Evolutionary conservation across 1,140 invertebrate genomes (phyloP), one percentile per base, ranked within the genome.

Genomic region (Lordiphosa collinella): DNA sequence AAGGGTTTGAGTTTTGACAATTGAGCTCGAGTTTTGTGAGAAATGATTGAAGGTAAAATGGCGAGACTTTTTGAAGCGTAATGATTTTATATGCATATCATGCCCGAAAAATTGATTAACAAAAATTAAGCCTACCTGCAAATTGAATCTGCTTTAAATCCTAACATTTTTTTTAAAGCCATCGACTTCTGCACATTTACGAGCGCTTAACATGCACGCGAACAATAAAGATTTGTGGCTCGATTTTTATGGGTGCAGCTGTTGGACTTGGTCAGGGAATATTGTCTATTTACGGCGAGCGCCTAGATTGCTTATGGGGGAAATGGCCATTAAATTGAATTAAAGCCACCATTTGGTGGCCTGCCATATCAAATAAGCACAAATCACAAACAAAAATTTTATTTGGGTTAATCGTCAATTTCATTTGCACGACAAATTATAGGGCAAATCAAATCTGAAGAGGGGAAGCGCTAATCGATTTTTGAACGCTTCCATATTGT

Each of bases 391-490:
- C n/a, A 14, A 13, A 14, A 13, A 44, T 29, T 4, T 44, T 67
- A 35, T 63, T 64, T 67, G 34, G 43, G 37, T 67, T 67, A 74
- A 74, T 74, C 59, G 64, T 29, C 46, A 40, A 48, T 48, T 48
- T 48, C 13, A 48, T 50, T 50, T 50, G 32, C 25, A 6, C 41
- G 18, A 47, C 43, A 32, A 53, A 71, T 68, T 55, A 76, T 41
- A 58, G 37, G 60, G 12, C 61, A 65, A 53, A 52, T 67, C 55
- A 57, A 59, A 78, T 73, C 34, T 50, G 37, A 57, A 66, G 50
- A 38, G 13, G 29, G 25, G 2, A 7, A 9, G 63, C 65, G 56
- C 51, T 80, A 75, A 80, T 80, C 76, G 76, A 80, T 80, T 82
- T 80, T 52, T 63, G 69, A 63, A 57, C 52, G 70, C 51, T 70